A percentile compares a stretch with the other conserved stretches of the same genome.
phyloP scores from a whole-genome alignment of 2,888 invertebrate genomes.

The Pecten maximus region DNA sequence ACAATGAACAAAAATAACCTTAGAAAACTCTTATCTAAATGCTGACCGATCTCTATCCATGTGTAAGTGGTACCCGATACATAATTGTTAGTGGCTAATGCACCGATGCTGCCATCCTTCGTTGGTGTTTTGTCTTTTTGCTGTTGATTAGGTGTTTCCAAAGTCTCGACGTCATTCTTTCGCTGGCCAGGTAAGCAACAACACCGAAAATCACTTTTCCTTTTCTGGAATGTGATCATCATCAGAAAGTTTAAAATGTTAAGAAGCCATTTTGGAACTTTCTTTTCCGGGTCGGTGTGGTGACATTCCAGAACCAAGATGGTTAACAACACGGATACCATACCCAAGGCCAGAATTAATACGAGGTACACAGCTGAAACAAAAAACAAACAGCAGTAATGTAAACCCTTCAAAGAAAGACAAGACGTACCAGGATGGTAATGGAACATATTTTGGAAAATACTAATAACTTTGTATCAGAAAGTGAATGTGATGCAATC shows the following conservation, averaged over 20 bases:
- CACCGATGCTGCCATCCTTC: neutral
- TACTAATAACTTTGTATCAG: no score
- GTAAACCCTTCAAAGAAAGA: no score
- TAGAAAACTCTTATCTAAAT: neutral
- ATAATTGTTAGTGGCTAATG: neutral
- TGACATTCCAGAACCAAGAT: conserved; percentile 47
- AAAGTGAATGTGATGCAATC: no score
- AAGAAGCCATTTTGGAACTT: conserved; percentile 39
- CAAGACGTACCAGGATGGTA: no score
- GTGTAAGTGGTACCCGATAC: neutral
- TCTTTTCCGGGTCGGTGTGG: conserved; percentile 22
- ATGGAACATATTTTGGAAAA: no score
- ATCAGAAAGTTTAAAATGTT: neutral
- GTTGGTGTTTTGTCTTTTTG: neutral
- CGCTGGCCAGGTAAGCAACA: neutral
- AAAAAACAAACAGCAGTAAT: neutral
- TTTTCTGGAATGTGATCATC: neutral
- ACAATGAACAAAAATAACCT: neutral
- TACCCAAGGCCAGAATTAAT: conserved; percentile 44
- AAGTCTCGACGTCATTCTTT: neutral
- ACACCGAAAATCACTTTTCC: neutral
- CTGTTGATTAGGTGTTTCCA: neutral
- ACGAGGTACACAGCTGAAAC: conserved; percentile 50
- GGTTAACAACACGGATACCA: conserved; percentile 47
- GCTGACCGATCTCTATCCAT: neutral